Conservation (phyloP, 92 coral and sea anemone genomes). For the Bergia sp. region DNA sequence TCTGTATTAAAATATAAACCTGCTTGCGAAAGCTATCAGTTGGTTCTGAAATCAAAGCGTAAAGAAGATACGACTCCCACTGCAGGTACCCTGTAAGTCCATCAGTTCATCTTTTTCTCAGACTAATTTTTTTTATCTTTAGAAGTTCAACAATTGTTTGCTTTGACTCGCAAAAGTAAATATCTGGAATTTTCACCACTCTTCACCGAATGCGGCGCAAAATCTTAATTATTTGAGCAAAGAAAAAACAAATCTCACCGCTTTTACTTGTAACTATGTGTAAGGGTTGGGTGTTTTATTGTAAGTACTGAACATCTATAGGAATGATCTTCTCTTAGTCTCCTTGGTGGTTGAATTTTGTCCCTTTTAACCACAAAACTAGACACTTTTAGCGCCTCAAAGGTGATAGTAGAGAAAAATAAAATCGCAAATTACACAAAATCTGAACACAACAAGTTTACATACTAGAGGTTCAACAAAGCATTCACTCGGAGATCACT, state of each 20-base stretch:
- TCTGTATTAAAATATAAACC: not conserved
- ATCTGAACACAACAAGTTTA: not conserved
- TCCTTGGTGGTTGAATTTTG: not conserved
- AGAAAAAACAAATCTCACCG: not conserved
- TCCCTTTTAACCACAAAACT: not conserved
- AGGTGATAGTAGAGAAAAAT: not conserved
- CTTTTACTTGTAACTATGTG: not conserved
- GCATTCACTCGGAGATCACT: not conserved
- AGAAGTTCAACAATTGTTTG: not conserved
- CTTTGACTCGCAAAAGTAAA: not conserved
- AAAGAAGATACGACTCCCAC: not conserved
- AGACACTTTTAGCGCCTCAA: not conserved
- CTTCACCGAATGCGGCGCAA: not conserved
- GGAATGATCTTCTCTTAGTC: not conserved
- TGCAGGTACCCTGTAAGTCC: not conserved
- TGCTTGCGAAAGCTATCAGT: not conserved
- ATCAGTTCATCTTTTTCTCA: not conserved
- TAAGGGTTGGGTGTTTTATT: not conserved
- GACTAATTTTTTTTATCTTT: not conserved
- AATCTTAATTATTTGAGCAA: not conserved
- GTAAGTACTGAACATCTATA: not conserved
- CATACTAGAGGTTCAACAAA: not conserved
- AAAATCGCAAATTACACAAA: not conserved
- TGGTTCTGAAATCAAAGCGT: conserved; percentile 9
- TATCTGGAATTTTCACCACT: not conserved